Percentiles rank a stretch among this genome's conserved stretches.
These are phyloP conservation scores for Theretra japonica DNA, from an alignment of 2,888 invertebrate species.

Conservation along the genomic window DNA sequence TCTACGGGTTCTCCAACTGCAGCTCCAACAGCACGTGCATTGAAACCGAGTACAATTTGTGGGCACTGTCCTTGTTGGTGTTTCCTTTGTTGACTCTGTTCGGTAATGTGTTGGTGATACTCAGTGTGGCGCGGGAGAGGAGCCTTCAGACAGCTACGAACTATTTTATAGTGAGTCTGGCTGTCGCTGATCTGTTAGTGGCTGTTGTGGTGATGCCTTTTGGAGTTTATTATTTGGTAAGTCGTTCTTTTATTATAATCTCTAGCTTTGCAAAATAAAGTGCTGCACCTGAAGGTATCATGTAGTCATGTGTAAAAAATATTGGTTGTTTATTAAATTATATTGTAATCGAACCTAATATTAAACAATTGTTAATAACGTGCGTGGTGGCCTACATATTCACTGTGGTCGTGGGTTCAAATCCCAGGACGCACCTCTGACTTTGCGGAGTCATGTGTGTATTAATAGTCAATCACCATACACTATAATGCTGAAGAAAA, in stretches of 20 bases:
- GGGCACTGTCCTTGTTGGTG: slow-evolving; percentile 94
- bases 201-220: slow-evolving; percentile 99
- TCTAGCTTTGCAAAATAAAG: no score
- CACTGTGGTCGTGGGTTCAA: no score
- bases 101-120: slow-evolving; percentile 98
- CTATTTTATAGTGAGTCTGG: slow-evolving; percentile 99
- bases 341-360: no score
- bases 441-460: no score
- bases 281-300: no score
- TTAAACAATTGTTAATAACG: no score
- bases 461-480: no score
- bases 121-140: slow-evolving; percentile 96
- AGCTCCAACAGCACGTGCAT: slow-evolving; percentile 70
- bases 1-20: slow-evolving; percentile 60
- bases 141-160: slow-evolving; percentile 98
- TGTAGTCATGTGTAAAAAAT: no score
- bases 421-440: no score
- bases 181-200: slow-evolving; percentile 97
- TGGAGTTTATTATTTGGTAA: slow-evolving; percentile 99
- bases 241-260: slow-evolving; percentile 56
- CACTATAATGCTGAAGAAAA: no score
- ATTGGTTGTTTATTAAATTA: no score
- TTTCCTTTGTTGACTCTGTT: slow-evolving; percentile 97
- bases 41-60: slow-evolving; percentile 88
- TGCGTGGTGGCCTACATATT: no score